phyloP scores from a whole-genome alignment of 2,797 vertebrate species.

The Micrastur ruficollis region DNA sequence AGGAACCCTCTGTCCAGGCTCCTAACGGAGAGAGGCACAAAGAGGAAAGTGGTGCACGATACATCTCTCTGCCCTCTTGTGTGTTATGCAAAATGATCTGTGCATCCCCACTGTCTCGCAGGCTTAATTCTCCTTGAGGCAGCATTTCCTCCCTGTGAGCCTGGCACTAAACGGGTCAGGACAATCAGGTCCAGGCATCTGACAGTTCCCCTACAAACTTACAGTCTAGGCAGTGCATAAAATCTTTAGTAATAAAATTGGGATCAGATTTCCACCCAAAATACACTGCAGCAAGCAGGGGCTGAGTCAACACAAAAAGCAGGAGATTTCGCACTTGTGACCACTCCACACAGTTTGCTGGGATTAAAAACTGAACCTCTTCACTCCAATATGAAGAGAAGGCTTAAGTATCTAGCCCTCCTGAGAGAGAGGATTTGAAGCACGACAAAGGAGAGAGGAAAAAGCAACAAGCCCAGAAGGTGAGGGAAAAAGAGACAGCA shows the following conservation, averaged over 20 bases:
- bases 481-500: not conserved
- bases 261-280: not conserved
- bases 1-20: not conserved
- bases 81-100: rapidly evolving
- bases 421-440: not conserved
- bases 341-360: not conserved
- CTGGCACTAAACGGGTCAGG: rapidly evolving
- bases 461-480: not conserved
- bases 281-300: not conserved
- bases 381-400: not conserved
- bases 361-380: not conserved
- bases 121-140: not conserved
- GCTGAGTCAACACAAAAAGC: not conserved
- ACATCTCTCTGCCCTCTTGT: not conserved
- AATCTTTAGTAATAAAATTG: not conserved
- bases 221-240: not conserved
- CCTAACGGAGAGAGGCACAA: rapidly evolving
- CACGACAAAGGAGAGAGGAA: not conserved
- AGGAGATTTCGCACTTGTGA: not conserved
- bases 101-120: too few species aligned
- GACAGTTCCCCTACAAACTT: not conserved
- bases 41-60: not conserved
- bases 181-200: not conserved
- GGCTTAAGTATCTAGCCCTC: not conserved
- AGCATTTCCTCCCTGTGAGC: not conserved